Evolutionary conservation across 2,888 invertebrate species (phyloP).

Genomic region (Chrysolina oricalcia): DNA sequence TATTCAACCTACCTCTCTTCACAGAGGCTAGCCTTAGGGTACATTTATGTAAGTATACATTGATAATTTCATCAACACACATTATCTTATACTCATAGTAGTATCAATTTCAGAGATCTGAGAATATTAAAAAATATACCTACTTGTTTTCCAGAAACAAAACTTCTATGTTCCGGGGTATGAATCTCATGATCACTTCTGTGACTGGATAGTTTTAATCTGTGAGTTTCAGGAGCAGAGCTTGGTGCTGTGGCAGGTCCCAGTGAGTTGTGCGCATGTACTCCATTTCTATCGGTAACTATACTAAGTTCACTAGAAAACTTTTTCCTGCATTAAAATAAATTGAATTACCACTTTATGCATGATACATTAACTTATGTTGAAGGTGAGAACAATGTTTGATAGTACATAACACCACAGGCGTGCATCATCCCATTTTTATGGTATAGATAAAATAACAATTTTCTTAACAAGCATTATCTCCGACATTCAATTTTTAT

Average conservation of each 20-base stretch:
- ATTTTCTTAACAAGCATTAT: too few species aligned
- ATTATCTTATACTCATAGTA: too few species aligned
- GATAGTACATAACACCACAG: too few species aligned
- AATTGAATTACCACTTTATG: neutral
- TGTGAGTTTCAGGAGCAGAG: constrained; percentile 64
- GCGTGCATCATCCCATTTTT: too few species aligned
- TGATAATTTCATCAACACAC: too few species aligned
- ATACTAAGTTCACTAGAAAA: constrained; percentile 77
- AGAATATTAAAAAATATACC: constrained; percentile 21
- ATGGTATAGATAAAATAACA: too few species aligned
- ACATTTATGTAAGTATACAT: too few species aligned
- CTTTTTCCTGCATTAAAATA: constrained; percentile 70
- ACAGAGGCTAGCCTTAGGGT: too few species aligned
- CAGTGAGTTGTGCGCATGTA: constrained; percentile 62
- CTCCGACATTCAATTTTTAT: too few species aligned
- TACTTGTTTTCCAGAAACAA: constrained; percentile 57
- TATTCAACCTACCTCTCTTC: too few species aligned
- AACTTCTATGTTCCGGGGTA: constrained; percentile 76
- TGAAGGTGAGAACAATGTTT: neutral
- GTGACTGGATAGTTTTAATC: constrained; percentile 73
- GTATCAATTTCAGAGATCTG: too few species aligned
- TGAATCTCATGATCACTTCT: constrained; percentile 79
- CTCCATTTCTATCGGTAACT: constrained; percentile 69
- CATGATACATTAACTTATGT: neutral
- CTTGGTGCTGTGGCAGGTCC: constrained; percentile 62